Evolutionary conservation across 2,113 vertebrate genomes (phyloP).

Genomic region (Phalacrocorax carbo): DNA sequence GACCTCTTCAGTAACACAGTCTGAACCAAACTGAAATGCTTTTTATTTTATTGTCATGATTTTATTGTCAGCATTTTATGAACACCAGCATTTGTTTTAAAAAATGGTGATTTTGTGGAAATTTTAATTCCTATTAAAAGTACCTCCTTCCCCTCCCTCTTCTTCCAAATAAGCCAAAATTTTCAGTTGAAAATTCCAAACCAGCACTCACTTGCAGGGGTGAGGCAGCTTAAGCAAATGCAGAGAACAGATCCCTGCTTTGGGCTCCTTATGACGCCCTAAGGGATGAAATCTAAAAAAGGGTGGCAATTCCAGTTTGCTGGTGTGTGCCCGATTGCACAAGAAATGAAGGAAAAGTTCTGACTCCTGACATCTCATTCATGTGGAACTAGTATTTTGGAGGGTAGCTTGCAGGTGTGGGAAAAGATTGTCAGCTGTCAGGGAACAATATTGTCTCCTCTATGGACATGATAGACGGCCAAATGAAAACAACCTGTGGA

Average conservation of each 20-base stretch:
- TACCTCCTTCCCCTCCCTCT: not conserved
- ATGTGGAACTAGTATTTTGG: not conserved
- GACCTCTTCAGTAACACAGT: not conserved
- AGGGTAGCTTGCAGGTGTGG: not conserved
- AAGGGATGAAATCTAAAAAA: not conserved
- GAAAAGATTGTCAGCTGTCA: not conserved
- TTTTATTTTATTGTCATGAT: not conserved
- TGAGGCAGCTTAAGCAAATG: not conserved
- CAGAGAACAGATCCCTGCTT: not conserved
- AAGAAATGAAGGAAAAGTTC: not conserved
- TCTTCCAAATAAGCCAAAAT: not conserved
- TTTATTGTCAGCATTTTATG: not conserved
- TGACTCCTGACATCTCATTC: not conserved
- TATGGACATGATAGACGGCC: rapidly evolving
- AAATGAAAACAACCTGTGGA: rapidly evolving
- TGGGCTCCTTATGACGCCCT: not conserved
- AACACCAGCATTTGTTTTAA: rapidly evolving
- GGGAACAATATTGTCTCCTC: not conserved
- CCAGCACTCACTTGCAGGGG: rapidly evolving
- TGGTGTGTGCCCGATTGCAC: not conserved
- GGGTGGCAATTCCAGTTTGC: not conserved
- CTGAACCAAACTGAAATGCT: not conserved
- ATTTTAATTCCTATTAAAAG: not conserved
- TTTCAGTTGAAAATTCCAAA: not conserved
- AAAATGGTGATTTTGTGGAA: not conserved